Percentiles rank a stretch among this genome's conserved stretches.
These are phyloP conservation scores for Papilio glaucus DNA, from an alignment of 1,140 invertebrate species.

Conservation along the genomic window DNA sequence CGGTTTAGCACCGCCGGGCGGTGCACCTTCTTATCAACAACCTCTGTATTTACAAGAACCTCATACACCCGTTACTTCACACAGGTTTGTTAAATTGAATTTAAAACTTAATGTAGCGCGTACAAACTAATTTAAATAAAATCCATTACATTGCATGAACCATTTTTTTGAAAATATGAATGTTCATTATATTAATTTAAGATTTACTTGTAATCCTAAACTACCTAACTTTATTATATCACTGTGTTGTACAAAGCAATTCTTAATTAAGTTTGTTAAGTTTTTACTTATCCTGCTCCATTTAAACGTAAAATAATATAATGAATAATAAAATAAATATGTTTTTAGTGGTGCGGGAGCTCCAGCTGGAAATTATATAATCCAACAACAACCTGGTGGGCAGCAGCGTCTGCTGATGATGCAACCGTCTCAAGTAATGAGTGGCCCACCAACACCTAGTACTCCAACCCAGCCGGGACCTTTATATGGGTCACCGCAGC, in stretches of 20 bases:
- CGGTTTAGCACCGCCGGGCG: constrained; percentile 86
- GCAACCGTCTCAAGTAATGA: constrained; percentile 85
- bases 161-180: no score
- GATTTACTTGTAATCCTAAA: no score
- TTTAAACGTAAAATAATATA: no score
- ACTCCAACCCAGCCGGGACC: constrained; percentile 82
- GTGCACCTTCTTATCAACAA: constrained; percentile 86
- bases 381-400: constrained; percentile 86
- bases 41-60: constrained; percentile 86
- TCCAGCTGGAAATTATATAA: constrained; percentile 80
- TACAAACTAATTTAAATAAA: no score
- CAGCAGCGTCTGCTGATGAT: constrained; percentile 85
- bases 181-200: no score
- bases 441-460: constrained; percentile 83
- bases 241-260: background rate
- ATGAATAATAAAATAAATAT: constrained; percentile 21
- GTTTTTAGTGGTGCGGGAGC: constrained; percentile 68
- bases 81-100: constrained; percentile 58
- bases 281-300: no score
- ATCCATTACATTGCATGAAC: no score
- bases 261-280: constrained; percentile 4
- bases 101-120: background rate
- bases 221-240: no score
- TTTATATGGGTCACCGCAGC: constrained; percentile 83
- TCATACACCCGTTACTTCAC: constrained; percentile 82